Percentiles rank a stretch among this genome's conserved stretches.
phyloP scores from a whole-genome alignment of 2,113 vertebrate genomes.

The Micromys minutus region DNA sequence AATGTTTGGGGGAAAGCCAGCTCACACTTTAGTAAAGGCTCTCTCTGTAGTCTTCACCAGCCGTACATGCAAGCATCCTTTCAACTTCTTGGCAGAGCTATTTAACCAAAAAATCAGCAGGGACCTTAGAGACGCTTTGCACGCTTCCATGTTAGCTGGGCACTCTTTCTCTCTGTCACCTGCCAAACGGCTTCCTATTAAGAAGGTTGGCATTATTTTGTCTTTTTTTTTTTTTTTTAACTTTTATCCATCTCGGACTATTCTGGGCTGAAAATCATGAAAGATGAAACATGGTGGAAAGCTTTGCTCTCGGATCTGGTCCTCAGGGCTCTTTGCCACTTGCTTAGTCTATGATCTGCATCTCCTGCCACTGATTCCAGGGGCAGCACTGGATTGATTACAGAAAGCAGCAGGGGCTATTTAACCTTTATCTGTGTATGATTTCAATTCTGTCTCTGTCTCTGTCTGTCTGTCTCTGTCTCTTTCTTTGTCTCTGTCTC shows the following conservation, averaged over 20 bases:
- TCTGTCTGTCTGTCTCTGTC: too few species aligned
- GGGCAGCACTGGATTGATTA: not conserved
- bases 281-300: constrained; percentile 13
- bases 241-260: constrained; percentile 51
- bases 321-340: not conserved
- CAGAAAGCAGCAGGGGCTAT: not conserved
- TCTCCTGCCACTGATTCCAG: not conserved
- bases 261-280: constrained; percentile 46
- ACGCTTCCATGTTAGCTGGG: constrained; percentile 63
- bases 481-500: too few species aligned
- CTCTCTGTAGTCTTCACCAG: constrained; percentile 79
- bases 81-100: constrained; percentile 77
- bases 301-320: not conserved
- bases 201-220: constrained; percentile 54
- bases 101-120: constrained; percentile 73
- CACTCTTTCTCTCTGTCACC: constrained; percentile 59
- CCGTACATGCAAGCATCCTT: constrained; percentile 77
- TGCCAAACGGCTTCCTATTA: constrained; percentile 73
- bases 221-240: constrained; percentile 25
- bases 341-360: constrained; percentile 29
- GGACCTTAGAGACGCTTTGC: constrained; percentile 64
- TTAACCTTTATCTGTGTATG: not conserved
- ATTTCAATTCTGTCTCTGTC: not conserved
- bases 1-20: constrained; percentile 82
- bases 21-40: constrained; percentile 78